Evolutionary conservation across 2,113 vertebrate species (phyloP).

Genomic region (Spermophilus dauricus): DNA sequence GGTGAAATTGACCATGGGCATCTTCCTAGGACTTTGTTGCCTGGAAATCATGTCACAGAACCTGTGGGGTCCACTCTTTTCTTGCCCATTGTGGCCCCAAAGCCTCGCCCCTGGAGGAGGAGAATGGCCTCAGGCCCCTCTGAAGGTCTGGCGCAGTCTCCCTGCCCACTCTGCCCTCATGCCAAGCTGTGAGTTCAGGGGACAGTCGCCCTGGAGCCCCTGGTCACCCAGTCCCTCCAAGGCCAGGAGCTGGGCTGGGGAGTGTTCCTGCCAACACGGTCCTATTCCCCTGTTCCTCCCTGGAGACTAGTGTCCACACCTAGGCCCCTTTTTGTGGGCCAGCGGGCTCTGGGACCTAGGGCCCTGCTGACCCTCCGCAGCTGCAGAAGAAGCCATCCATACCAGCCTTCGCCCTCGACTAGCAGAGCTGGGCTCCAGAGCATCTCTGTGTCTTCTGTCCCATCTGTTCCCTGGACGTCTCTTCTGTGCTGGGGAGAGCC

Average conservation of each 20-base stretch:
- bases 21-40: background rate
- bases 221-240: background rate
- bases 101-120: background rate
- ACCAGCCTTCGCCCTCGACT: background rate
- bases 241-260: background rate
- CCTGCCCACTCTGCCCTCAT: background rate
- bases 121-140: background rate
- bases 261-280: no score
- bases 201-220: no score
- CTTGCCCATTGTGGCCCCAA: rapidly evolving
- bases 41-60: background rate
- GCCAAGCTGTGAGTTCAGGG: rapidly evolving
- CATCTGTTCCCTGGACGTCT: background rate
- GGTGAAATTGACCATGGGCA: rapidly evolving
- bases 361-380: background rate
- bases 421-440: background rate
- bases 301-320: background rate
- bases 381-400: rapidly evolving
- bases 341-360: rapidly evolving
- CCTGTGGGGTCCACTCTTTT: no score
- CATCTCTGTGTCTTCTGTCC: background rate
- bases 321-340: background rate
- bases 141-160: background rate
- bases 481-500: background rate
- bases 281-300: background rate